A percentile compares a stretch with the other conserved stretches of the same genome.
Evolutionary conservation across 2,888 invertebrate species (phyloP).

Genomic region (Synanthedon andrenaeformis): DNA sequence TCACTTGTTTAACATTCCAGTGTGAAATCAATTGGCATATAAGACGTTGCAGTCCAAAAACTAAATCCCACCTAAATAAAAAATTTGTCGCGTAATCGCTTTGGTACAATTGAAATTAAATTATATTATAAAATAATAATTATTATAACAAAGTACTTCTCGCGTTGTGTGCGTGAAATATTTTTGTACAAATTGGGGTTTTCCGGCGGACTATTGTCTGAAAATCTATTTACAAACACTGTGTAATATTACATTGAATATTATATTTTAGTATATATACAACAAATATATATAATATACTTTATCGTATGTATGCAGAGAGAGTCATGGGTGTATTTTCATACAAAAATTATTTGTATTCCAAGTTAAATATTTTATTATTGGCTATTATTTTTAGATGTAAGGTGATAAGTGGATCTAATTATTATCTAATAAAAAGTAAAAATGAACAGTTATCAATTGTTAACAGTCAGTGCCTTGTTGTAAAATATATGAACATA

Average conservation of each 20-base stretch:
- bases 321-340: slow-evolving; percentile 66
- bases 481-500: slow-evolving; percentile 47
- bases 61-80: slow-evolving; percentile 55
- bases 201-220: slow-evolving; percentile 36
- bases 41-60: slow-evolving; percentile 38
- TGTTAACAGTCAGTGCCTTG: slow-evolving; percentile 64
- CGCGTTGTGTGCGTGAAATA: slow-evolving; percentile 39
- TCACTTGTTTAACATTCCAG: slow-evolving; percentile 52
- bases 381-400: slow-evolving; percentile 61
- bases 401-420: slow-evolving; percentile 52
- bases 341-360: slow-evolving; percentile 58
- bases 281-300: too few relatives aligned
- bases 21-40: slow-evolving; percentile 44
- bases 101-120: slow-evolving; percentile 27
- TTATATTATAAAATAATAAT: slow-evolving; percentile 10
- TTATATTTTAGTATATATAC: slow-evolving; percentile 47
- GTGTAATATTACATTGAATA: slow-evolving; percentile 56
- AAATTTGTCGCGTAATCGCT: slow-evolving; percentile 33
- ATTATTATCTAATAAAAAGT: slow-evolving; percentile 12
- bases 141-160: slow-evolving; percentile 33
- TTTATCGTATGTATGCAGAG: slow-evolving; percentile 57
- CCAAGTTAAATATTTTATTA: slow-evolving; percentile 60
- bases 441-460: slow-evolving; percentile 52
- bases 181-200: slow-evolving; percentile 60
- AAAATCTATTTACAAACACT: slow-evolving; percentile 59